Base-by-base conservation (phyloP, 2,113 vertebrate genomes). In the Microcebus griseorufus region DNA sequence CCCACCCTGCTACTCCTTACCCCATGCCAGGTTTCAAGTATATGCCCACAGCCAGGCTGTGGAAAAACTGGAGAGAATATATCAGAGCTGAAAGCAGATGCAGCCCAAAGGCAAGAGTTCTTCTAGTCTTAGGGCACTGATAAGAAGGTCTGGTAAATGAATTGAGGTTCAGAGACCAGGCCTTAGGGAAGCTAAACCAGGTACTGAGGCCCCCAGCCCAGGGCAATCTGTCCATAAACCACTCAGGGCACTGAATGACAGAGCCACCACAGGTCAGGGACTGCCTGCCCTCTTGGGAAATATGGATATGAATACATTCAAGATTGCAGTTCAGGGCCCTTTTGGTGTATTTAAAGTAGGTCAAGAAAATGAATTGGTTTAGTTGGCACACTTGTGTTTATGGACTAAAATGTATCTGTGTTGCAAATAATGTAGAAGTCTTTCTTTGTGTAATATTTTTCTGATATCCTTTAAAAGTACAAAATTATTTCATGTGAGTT, bases 1-100 rank as follows among this genome's bases (percentile, higher is more conserved):
- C 14, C 2, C 6, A 48, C 2, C 12, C 5, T 20, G 34, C 25
- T 3, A n/a, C 60, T 5, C 22, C 1, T 5, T n/a, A 17, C 5
- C 2, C 10, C 6, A 2, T 34, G 25, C 34, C 18, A 27, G 3
- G 13, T 75, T 81, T 76, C 13, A 22, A 60, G n/a, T 29, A 25
- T 11, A 42, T n/a, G 6, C 42, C 25, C 2, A 4, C 6, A 23
- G 34, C 45, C 27, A 51, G 62, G 7, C 29, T 84, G 3, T 14
- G 22, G 25, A 25, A n/a, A 29, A 51, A 42, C 10, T 16, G 27
- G 80, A 62, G 45, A 27, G 32, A 60, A n/a, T 6, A 32, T 18
- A 18, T 72, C 39, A 55, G 58, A 42, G 25, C 14, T 45, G 13
- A 69, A 55, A n/a, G 32, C n/a, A 23, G 69, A 51, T 65, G 18